A percentile compares a stretch with the other conserved stretches of the same genome.
These are phyloP conservation scores for Cartodere bifasciata DNA, from an alignment of 2,888 invertebrate genomes.

Conservation along the genomic window DNA sequence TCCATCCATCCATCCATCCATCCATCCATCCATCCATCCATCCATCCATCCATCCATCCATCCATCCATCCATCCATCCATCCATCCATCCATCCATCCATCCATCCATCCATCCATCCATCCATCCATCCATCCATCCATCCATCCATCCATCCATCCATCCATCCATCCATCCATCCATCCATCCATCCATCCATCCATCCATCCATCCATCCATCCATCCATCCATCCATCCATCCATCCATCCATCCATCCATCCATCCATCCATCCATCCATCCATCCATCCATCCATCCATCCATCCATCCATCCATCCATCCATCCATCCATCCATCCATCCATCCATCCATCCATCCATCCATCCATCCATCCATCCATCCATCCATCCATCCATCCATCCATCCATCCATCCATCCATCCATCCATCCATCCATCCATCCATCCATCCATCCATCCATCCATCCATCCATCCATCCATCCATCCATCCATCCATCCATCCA, in stretches of 20 bases:
- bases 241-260: constrained; percentile 8
- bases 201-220: constrained; percentile 8
- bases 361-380: constrained; percentile 5
- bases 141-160: constrained; percentile 1
- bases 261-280: constrained; percentile 8
- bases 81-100: constrained; percentile 8
- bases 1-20: constrained; percentile 8
- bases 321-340: constrained; percentile 8
- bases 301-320: constrained; percentile 8
- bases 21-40: constrained; percentile 7
- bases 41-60: constrained; percentile 8
- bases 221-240: constrained; percentile 6
- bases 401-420: constrained; percentile 8
- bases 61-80: constrained; percentile 8
- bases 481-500: constrained; percentile 7
- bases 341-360: constrained; percentile 8
- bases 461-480: constrained; percentile 8
- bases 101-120: constrained; percentile 8
- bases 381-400: constrained; percentile 7
- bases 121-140: constrained; percentile 3
- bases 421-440: constrained; percentile 8
- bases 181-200: constrained; percentile 8
- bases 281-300: constrained; percentile 8
- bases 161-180: constrained; percentile 8
- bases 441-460: constrained; percentile 8